These are phyloP conservation scores for Mesaphorura yosii DNA, from an alignment of 1,140 invertebrate genomes.

Conservation along the genomic window DNA sequence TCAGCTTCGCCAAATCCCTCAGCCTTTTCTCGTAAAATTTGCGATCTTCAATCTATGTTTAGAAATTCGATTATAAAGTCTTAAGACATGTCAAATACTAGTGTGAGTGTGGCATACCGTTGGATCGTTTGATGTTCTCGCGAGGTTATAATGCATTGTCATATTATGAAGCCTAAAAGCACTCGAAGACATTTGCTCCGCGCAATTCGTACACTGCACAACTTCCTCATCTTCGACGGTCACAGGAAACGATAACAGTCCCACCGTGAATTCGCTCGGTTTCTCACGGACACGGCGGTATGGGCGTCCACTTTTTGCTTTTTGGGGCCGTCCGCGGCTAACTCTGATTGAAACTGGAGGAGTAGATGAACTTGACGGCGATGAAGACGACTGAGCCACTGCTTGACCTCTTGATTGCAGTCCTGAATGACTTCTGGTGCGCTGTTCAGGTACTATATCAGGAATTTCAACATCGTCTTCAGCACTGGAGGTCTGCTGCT, in stretches of 20 bases:
- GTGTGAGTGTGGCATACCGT: constrained; percentile 1
- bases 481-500: no score
- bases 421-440: no score
- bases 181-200: background rate
- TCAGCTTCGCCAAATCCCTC: constrained; percentile 1
- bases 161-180: constrained; percentile 27
- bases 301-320: no score
- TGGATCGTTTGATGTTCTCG: constrained; percentile 5
- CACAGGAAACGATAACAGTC: constrained; percentile 18
- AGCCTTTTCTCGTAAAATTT: constrained; percentile 14
- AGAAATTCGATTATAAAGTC: background rate
- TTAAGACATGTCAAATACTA: background rate
- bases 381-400: no score
- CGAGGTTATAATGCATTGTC: constrained; percentile 17
- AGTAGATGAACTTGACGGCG: no score
- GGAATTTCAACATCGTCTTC: no score
- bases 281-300: no score
- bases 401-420: no score
- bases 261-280: no score
- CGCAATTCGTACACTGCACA: constrained; percentile 15
- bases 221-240: constrained; percentile 2
- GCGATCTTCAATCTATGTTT: constrained; percentile 6
- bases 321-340: no score
- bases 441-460: no score
- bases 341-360: no score